phyloP scores from a whole-genome alignment of 2,113 vertebrate genomes.

The Actenoides lindsayi region DNA sequence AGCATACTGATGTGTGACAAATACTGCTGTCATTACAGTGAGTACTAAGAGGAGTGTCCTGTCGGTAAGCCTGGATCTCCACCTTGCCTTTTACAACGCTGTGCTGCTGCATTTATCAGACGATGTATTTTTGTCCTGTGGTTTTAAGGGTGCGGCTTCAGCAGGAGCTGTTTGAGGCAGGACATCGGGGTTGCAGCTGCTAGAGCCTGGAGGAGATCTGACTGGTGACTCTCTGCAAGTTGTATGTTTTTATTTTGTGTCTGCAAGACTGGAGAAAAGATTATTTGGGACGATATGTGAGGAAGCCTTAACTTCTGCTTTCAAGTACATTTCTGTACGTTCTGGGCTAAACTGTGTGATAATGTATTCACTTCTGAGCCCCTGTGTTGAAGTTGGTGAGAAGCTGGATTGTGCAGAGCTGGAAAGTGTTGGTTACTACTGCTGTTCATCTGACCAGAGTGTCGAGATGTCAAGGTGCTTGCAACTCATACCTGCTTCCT shows the following conservation, averaged over 20 bases:
- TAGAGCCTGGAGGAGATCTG: not conserved
- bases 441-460: not conserved
- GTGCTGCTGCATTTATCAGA: not conserved
- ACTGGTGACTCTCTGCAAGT: not conserved
- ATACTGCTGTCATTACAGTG: fast-evolving
- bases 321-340: not conserved
- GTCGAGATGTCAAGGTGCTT: not conserved
- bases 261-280: not conserved
- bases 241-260: not conserved
- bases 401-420: not conserved
- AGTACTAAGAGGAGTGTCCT: not conserved
- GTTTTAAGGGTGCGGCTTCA: not conserved
- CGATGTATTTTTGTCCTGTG: fast-evolving
- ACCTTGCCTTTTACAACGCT: not conserved
- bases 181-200: not conserved
- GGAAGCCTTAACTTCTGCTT: not conserved
- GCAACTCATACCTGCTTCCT: fast-evolving
- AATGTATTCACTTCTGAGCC: fast-evolving
- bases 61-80: not conserved
- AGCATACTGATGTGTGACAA: too few species aligned
- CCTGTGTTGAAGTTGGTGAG: fast-evolving
- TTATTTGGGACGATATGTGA: too few species aligned
- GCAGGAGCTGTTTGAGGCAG: not conserved
- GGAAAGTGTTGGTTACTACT: not conserved
- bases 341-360: not conserved